phyloP scores from a whole-genome alignment of 2,113 vertebrate genomes.

The Okapia johnstoni region DNA sequence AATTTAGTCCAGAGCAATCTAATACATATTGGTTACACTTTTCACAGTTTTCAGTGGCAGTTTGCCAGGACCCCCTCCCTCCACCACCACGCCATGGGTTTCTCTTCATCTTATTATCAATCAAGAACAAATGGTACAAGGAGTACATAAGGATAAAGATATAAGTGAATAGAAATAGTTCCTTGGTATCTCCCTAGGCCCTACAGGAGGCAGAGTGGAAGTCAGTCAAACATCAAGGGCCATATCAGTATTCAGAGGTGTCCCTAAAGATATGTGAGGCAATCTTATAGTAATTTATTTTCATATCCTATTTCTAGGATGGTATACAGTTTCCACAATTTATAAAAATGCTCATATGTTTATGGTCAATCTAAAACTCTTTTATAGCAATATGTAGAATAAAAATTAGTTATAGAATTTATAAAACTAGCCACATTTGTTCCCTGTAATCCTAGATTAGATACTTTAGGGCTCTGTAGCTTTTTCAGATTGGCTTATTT shows the following conservation, averaged over 20 bases:
- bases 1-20: neutral
- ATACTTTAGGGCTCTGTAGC: neutral
- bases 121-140: neutral
- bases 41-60: neutral
- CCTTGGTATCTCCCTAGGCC: neutral
- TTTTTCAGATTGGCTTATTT: neutral
- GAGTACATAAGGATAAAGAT: neutral
- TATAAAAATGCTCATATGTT: neutral
- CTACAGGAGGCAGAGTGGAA: neutral
- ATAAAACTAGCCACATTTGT: neutral
- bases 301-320: neutral
- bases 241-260: neutral
- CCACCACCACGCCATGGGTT: neutral
- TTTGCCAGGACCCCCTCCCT: neutral
- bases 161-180: neutral
- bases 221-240: neutral
- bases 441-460: neutral
- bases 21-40: constrained; percentile 18
- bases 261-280: neutral
- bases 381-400: neutral
- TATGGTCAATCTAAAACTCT: neutral
- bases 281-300: neutral
- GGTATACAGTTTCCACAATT: neutral
- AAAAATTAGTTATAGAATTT: neutral
- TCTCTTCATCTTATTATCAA: neutral